These are phyloP conservation scores for Agrypnia vestita DNA, from an alignment of 1,140 invertebrate species.

Conservation along the genomic window DNA sequence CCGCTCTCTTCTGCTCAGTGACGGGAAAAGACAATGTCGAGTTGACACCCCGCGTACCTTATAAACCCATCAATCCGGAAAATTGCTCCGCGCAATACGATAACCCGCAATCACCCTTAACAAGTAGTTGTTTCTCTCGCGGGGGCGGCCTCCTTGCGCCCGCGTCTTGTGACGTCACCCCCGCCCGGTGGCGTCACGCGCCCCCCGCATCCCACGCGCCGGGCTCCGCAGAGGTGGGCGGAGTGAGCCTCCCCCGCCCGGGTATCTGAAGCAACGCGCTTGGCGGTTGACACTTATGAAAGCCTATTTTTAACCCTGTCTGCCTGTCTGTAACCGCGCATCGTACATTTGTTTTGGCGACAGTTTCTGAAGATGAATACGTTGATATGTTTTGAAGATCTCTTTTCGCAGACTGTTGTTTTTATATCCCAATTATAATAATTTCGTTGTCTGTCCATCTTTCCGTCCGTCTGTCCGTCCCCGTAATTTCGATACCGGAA, in stretches of 20 bases:
- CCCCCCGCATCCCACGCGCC: not conserved
- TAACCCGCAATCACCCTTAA: not conserved
- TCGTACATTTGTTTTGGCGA: not conserved
- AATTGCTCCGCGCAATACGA: too few relatives aligned
- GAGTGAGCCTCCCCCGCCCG: not conserved
- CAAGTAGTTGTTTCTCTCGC: not conserved
- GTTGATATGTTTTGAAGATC: not conserved
- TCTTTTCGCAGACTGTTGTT: not conserved
- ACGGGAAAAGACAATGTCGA: too few relatives aligned
- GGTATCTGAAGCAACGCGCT: slow-evolving; percentile 2
- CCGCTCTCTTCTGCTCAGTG: too few relatives aligned
- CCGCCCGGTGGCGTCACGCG: not conserved
- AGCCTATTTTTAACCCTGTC: not conserved
- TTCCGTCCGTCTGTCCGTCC: too few relatives aligned
- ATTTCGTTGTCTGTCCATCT: too few relatives aligned
- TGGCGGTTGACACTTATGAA: not conserved
- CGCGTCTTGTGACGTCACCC: not conserved
- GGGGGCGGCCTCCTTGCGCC: not conserved
- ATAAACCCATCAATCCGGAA: too few relatives aligned
- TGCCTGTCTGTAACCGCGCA: not conserved
- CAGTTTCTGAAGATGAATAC: not conserved
- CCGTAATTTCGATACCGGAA: too few relatives aligned
- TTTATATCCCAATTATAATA: too few relatives aligned
- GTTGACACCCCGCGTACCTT: too few relatives aligned
- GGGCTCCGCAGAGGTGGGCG: slow-evolving; percentile 3